Conservation (phyloP, 2,888 invertebrate species). For the Trisateles emortualis region DNA sequence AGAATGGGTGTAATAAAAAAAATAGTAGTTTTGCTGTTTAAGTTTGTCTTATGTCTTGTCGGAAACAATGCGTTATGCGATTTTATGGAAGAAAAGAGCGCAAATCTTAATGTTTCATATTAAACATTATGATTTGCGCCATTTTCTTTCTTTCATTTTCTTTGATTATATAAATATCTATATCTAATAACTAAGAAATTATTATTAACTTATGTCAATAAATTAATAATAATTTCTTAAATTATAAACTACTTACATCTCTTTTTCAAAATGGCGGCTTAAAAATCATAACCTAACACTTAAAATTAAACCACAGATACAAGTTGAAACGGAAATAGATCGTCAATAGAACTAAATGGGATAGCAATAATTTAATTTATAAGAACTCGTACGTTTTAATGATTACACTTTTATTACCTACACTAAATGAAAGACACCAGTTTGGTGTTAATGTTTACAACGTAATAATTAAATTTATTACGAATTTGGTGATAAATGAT, state of each 20-base stretch:
- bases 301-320: background rate
- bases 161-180: too few relatives aligned
- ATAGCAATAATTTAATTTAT: constrained; percentile 13
- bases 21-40: too few relatives aligned
- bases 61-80: too few relatives aligned
- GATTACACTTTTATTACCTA: constrained; percentile 44
- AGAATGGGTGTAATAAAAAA: too few relatives aligned
- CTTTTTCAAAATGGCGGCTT: background rate
- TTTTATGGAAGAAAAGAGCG: too few relatives aligned
- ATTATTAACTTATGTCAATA: too few relatives aligned
- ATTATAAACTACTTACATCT: background rate
- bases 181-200: too few relatives aligned
- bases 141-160: too few relatives aligned
- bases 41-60: too few relatives aligned
- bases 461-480: constrained; percentile 51
- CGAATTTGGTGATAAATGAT: constrained; percentile 35
- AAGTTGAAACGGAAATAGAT: constrained; percentile 5
- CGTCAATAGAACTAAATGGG: background rate
- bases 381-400: constrained; percentile 33
- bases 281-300: background rate
- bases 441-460: constrained; percentile 41
- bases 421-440: constrained; percentile 34
- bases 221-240: too few relatives aligned
- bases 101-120: too few relatives aligned
- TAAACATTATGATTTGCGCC: too few relatives aligned